Conservation (phyloP, 35 echinoderm and acorn worm genomes). For the Chiridota heheva region DNA sequence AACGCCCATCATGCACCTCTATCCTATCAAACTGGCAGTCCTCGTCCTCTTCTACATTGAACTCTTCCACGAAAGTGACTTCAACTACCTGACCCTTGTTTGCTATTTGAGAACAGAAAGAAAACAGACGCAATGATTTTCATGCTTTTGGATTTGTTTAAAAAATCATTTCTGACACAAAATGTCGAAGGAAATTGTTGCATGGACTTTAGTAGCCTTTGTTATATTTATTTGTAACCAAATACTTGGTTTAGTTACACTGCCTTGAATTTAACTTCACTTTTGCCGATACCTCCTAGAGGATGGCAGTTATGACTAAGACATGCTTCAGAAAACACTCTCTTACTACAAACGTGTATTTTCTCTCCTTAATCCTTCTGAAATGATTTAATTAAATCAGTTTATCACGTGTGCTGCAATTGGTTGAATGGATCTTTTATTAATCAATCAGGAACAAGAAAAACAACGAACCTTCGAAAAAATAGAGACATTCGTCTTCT, state of each 20-base stretch:
- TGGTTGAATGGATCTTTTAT: neutral
- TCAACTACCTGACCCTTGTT: conserved; percentile 67
- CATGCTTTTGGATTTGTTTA: neutral
- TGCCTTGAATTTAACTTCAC: neutral
- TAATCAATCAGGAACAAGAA: neutral
- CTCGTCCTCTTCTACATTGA: conserved; percentile 52
- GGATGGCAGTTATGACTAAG: neutral
- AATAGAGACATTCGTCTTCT: conserved; percentile 56
- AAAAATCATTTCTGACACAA: neutral
- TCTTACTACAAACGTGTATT: neutral
- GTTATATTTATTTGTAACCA: neutral
- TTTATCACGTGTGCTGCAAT: neutral
- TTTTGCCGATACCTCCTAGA: neutral
- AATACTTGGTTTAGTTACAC: neutral
- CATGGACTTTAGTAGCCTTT: neutral
- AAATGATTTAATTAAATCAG: neutral
- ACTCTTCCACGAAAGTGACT: conserved; percentile 32
- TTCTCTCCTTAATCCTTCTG: neutral
- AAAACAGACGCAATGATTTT: neutral
- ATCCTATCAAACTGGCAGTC: conserved; percentile 63
- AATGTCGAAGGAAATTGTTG: neutral
- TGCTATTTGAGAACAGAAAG: conserved; percentile 23
- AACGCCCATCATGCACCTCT: conserved; percentile 73
- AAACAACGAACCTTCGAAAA: conserved; percentile 64
- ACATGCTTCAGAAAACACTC: neutral